Base-by-base conservation (phyloP, 2,888 invertebrate genomes). In the Drosophila paucipuncta region DNA sequence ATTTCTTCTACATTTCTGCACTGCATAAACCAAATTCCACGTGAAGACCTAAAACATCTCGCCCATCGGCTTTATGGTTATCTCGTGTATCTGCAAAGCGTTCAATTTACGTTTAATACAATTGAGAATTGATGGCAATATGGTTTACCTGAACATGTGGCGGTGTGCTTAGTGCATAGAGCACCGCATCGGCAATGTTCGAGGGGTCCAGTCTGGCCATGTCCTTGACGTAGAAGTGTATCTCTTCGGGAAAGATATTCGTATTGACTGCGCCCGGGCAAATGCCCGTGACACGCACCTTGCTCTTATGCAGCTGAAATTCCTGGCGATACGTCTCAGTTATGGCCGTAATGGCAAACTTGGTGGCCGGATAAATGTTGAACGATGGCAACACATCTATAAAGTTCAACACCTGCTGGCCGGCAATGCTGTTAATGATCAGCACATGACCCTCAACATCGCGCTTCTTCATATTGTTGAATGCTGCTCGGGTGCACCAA, bases 401-500 rank as follows among this genome's bases (percentile, higher is more conserved):
- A 63, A 93, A 92, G 61, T 92, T 92, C 9, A 92, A 80, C 16
- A 93, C 91, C 39, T 90, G 89, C 39, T 94, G 94, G 0, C 93
- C 94, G 4, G 91, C 91, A 53, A 93, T 90, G 70, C 94, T 93
- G 65, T 94, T 94, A 11, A 95, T 93, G 22, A 94, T 93, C 33
- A 95, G 89, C 43, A 95, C 93, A 74, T 95, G 94, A 0, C 94
- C 95, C 77, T 95, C 94, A 18, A 84, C 88, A 33, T 94, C 92
- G 0, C 92, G 91, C 25, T 73, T 82, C 28, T 89, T 93, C 94
- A 95, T 95, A 4, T 94, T 94, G 4, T 93, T 92, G 22, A 95
- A 92, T 0, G 94, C 95, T 67, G 93, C 94, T 0, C 94, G 92
- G 0, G 94, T 93, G 85, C 95, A 95, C 85, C 94, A 88, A 2